These are phyloP conservation scores for Pseudorectes ferrugineus DNA, from an alignment of 2,113 vertebrate genomes.

Conservation along the genomic window DNA sequence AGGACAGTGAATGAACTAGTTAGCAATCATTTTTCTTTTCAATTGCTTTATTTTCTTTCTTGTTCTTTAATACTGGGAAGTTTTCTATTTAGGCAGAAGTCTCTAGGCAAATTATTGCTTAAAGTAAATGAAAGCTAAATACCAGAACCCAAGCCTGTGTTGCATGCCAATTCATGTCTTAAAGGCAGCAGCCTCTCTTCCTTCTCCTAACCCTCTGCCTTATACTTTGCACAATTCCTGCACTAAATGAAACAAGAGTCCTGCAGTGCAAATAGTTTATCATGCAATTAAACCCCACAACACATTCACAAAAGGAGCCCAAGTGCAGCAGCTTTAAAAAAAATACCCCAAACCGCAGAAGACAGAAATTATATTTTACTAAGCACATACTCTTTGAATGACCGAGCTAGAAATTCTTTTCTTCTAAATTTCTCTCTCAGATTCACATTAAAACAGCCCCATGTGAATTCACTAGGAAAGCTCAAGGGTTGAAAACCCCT, in stretches of 20 bases:
- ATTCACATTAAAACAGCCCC: background rate
- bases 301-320: background rate
- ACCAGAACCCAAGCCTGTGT: background rate
- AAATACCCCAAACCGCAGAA: background rate
- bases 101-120: background rate
- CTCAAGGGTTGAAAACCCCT: background rate
- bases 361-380: background rate
- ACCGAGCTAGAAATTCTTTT: background rate
- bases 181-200: background rate
- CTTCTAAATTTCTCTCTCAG: background rate
- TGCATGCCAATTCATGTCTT: background rate
- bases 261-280: background rate
- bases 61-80: background rate
- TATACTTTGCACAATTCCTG: background rate
- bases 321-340: background rate
- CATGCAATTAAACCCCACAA: background rate
- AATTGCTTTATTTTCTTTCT: background rate
- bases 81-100: conserved; percentile 21
- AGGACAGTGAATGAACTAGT: background rate
- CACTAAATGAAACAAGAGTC: background rate
- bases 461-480: background rate
- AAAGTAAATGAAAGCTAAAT: background rate
- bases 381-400: background rate
- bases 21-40: conserved; percentile 4
- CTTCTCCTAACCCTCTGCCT: background rate